A percentile compares a stretch with the other conserved stretches of the same genome.
These are phyloP conservation scores for Microplitis demolitor DNA, from an alignment of 1,140 invertebrate species.

Conservation along the genomic window DNA sequence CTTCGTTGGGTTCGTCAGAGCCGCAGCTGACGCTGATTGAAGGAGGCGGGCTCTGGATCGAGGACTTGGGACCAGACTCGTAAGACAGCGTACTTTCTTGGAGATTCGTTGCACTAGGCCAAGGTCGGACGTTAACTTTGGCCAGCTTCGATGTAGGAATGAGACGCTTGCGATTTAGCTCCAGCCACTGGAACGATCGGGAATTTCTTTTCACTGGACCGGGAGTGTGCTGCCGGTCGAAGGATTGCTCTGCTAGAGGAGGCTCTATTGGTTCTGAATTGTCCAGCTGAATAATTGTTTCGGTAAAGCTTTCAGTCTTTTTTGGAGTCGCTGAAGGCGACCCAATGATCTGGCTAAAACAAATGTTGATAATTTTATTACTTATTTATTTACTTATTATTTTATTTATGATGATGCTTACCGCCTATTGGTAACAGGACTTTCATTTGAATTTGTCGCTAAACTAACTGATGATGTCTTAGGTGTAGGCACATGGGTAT, in stretches of 20 bases:
- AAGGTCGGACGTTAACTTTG: constrained; percentile 44
- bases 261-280: constrained; percentile 35
- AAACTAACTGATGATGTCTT: constrained; percentile 48
- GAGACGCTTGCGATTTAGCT: constrained; percentile 46
- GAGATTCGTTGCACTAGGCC: constrained; percentile 52
- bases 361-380: constrained; percentile 36
- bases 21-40: constrained; percentile 6
- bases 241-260: neutral
- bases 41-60: constrained; percentile 15
- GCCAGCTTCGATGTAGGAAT: constrained; percentile 37
- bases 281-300: constrained; percentile 55
- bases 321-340: constrained; percentile 46
- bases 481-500: constrained; percentile 38
- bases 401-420: constrained; percentile 32
- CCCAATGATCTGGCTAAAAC: constrained; percentile 58
- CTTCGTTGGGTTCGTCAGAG: neutral
- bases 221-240: neutral
- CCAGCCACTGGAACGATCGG: constrained; percentile 31
- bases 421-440: constrained; percentile 46
- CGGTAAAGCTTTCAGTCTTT: constrained; percentile 46
- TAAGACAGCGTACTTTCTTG: constrained; percentile 17
- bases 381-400: too few relatives aligned
- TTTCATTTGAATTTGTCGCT: constrained; percentile 41
- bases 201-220: constrained; percentile 44
- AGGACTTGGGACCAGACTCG: neutral